phyloP scores from a whole-genome alignment of 2,113 vertebrate species.

The Callopanchax toddi region DNA sequence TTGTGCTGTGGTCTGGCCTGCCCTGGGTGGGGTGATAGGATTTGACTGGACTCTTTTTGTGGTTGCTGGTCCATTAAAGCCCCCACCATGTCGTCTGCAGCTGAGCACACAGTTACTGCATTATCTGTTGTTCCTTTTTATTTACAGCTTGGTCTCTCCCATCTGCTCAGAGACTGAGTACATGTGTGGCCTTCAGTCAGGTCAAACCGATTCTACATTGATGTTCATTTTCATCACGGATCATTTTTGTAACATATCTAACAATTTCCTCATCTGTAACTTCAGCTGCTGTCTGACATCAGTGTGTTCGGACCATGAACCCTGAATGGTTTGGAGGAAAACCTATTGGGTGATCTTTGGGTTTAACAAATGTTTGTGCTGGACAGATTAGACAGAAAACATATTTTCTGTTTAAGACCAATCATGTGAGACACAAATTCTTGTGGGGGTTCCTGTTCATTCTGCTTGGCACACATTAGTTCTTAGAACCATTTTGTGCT shows the following conservation, averaged over 20 bases:
- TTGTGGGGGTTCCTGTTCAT: conserved; percentile 1
- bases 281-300: not conserved
- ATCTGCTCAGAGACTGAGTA: not conserved
- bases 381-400: conserved; percentile 22
- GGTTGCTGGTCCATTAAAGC: not conserved
- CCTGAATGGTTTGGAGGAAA: conserved; percentile 14
- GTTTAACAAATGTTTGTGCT: conserved; percentile 13
- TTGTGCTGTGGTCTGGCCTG: not conserved
- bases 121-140: not conserved
- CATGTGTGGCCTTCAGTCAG: not conserved
- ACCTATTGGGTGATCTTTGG: conserved; percentile 23
- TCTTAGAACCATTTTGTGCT: too few species aligned
- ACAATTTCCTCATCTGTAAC: not conserved
- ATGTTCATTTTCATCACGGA: not conserved
- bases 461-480: not conserved
- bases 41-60: too few species aligned
- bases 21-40: too few species aligned
- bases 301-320: not conserved
- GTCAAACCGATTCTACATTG: not conserved
- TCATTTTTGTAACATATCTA: not conserved
- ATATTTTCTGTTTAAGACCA: conserved; percentile 18
- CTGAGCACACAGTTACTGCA: not conserved
- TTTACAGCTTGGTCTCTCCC: not conserved
- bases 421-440: conserved; percentile 33
- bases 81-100: not conserved